phyloP scores from a whole-genome alignment of 2,888 invertebrate genomes.

The Andrena hattorfiana region DNA sequence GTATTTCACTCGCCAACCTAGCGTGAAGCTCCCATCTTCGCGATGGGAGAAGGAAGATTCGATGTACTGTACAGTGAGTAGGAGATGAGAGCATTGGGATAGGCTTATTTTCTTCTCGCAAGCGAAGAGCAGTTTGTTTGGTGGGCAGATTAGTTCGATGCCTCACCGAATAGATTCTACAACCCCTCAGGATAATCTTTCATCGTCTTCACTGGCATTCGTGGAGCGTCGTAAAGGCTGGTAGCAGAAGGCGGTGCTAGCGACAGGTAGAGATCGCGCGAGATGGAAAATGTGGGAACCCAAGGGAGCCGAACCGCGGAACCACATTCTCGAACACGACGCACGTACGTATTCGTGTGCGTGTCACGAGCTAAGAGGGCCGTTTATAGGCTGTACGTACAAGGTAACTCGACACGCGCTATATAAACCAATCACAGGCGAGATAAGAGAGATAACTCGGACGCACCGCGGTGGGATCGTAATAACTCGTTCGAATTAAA shows the following conservation, averaged over 20 bases:
- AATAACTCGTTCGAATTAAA: conserved; percentile 37
- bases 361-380: conserved; percentile 56
- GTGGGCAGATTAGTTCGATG: not conserved
- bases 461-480: conserved; percentile 1
- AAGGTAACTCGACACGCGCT: conserved; percentile 54
- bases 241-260: conserved; percentile 1
- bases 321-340: conserved; percentile 47
- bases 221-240: not conserved
- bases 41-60: not conserved
- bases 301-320: conserved; percentile 16
- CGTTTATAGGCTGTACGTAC: conserved; percentile 60
- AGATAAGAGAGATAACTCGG: conserved; percentile 57
- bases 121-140: conserved; percentile 20
- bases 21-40: no score
- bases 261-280: not conserved
- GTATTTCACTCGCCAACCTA: not conserved
- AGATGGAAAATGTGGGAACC: conserved; percentile 49
- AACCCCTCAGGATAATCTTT: no score
- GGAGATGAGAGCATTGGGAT: not conserved
- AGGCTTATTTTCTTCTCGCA: conserved; percentile 30
- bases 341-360: conserved; percentile 44
- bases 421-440: conserved; percentile 56
- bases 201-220: no score
- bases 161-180: no score
- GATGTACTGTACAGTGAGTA: not conserved